Percentiles rank a stretch among this genome's conserved stretches.
phyloP scores from a whole-genome alignment of 1,140 invertebrate species.

The Eriocheir sinensis region DNA sequence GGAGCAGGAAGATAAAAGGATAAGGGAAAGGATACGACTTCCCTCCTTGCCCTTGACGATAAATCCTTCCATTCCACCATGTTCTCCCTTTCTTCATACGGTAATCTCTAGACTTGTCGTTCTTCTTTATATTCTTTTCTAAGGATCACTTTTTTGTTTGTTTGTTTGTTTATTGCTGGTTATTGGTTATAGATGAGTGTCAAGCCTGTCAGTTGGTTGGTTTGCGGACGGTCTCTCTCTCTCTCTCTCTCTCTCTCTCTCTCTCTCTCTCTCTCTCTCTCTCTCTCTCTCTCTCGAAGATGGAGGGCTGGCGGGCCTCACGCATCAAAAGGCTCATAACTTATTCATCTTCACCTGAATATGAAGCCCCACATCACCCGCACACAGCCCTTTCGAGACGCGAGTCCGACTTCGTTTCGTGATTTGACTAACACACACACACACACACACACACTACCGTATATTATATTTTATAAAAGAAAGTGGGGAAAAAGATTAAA shows the following conservation, averaged over 20 bases:
- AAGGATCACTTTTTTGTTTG: neutral
- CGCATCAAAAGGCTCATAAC: constrained; percentile 14
- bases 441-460: no score
- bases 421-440: no score
- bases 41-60: no score
- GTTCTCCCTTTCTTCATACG: neutral
- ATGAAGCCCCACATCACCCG: neutral
- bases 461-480: no score
- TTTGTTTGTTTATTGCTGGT: neutral
- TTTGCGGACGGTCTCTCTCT: no score
- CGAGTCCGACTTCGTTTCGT: neutral
- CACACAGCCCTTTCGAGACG: neutral
- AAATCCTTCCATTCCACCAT: neutral
- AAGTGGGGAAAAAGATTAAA: neutral
- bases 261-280: neutral
- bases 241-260: neutral
- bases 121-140: neutral
- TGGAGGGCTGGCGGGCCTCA: neutral
- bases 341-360: constrained; percentile 17
- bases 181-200: no score
- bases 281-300: neutral
- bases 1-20: neutral
- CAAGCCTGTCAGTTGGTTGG: no score
- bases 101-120: no score
- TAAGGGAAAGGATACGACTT: neutral